Conservation (phyloP, 2,113 vertebrate genomes). For the Lophochroa leadbeateri region DNA sequence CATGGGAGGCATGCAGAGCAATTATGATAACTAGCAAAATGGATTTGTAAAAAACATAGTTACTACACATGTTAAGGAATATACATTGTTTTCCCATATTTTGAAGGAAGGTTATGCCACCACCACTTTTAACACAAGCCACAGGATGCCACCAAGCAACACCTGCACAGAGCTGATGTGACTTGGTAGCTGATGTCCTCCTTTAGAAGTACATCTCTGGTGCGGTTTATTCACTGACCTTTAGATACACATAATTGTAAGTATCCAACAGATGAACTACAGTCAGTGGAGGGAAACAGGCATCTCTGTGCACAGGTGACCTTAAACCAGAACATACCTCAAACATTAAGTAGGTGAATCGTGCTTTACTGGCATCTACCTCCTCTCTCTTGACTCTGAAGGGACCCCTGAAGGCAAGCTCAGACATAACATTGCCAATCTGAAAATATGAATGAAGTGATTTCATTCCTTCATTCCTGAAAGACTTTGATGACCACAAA, state of each 20-base stretch:
- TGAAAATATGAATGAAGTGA: background rate
- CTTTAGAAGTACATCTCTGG: background rate
- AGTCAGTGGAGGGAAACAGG: background rate
- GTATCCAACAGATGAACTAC: background rate
- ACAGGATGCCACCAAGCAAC: background rate
- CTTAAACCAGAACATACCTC: background rate
- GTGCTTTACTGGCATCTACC: rapidly evolving
- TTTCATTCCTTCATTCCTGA: background rate
- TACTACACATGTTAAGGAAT: background rate
- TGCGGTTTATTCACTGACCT: background rate
- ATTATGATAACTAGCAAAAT: background rate
- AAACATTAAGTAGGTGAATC: background rate
- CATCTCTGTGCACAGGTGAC: background rate
- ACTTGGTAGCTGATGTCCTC: background rate
- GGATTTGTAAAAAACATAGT: background rate
- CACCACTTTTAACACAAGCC: background rate
- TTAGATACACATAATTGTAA: background rate
- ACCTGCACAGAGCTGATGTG: rapidly evolving
- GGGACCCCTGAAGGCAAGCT: background rate
- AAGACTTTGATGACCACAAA: background rate
- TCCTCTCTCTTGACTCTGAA: background rate
- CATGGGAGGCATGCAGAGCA: background rate
- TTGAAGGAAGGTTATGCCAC: background rate
- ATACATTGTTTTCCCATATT: background rate
- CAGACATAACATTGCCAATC: background rate